Base-by-base conservation (phyloP, 2,113 vertebrate genomes). In the Manacus vitellinus region DNA sequence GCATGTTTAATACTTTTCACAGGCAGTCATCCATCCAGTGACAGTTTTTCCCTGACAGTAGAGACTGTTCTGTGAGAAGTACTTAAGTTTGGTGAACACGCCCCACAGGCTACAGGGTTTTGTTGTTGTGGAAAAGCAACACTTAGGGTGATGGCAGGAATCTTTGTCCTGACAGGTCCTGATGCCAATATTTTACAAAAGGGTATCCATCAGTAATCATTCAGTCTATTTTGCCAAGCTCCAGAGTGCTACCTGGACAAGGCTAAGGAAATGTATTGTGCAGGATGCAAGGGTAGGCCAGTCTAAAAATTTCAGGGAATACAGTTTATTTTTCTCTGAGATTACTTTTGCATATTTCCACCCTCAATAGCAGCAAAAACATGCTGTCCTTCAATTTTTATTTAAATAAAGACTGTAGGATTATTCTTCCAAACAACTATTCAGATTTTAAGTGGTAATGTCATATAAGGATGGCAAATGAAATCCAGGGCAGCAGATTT, bases 71-170 rank as follows among this genome's bases (percentile, higher is more conserved):
- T 79, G 52, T 73, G 23, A 73, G 27, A 86, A 76, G 22, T 51
- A 56, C 9, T 56, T 27, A 39, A 61, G 17, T 49, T 56, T 73
- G 59, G 31, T 39, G 31, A 84, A 73, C 31, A 44, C 0, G 0
- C 8, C 5, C 16, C 59, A 86, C 14, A 77, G 24, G 13, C 46
- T 63, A 24, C 9, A 30, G 12, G 6, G 6, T 9, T 70, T 62
- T 88, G 19, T 47, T 78, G 61, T 39, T 35, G 41, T 23, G 35
- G 10, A 78, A 84, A 81, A 71, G 43, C 30, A 72, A 43, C 47
- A 59, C 5, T 37, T 31, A 31, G 0, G 0, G 15, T 7, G 8
- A 78, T 30, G 14, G 33, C 25, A 35, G 7, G 13, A 59, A 51
- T 72, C 30, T 41, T 71, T 49, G 41, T 72, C 28, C 62, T 27